These are phyloP conservation scores for Sialia sialis DNA, from an alignment of 2,113 vertebrate genomes.

Conservation along the genomic window DNA sequence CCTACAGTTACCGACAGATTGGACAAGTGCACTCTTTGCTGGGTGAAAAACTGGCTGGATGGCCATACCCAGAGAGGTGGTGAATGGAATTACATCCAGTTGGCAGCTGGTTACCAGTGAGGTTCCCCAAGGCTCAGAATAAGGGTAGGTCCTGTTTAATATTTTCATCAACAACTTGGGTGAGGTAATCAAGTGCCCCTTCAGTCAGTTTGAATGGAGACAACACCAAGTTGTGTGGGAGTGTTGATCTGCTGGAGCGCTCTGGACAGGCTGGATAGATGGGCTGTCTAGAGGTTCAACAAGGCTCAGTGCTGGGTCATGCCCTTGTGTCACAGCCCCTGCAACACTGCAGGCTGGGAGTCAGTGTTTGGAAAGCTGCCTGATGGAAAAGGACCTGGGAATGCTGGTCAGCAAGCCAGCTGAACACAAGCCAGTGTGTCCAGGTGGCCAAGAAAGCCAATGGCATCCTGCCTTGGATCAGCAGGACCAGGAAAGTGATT, in stretches of 20 bases:
- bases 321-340: background rate
- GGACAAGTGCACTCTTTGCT: background rate
- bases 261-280: background rate
- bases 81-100: background rate
- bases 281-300: background rate
- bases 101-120: background rate
- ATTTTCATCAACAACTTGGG: background rate
- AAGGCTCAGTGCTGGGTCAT: accelerated
- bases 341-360: background rate
- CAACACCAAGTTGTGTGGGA: background rate
- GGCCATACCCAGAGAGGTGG: background rate
- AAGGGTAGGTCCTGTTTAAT: background rate
- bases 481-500: background rate
- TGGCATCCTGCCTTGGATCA: background rate
- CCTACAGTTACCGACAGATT: too few relatives aligned
- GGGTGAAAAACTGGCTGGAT: background rate
- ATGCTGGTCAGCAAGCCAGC: background rate
- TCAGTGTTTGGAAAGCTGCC: background rate
- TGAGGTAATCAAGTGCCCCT: background rate
- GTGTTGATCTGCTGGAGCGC: background rate
- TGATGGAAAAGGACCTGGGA: background rate
- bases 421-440: background rate
- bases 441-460: background rate
- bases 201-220: background rate
- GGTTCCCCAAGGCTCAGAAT: background rate